Evolutionary conservation across 92 coral and sea anemone genomes (phyloP).

Genomic region (Actinernus sp.): DNA sequence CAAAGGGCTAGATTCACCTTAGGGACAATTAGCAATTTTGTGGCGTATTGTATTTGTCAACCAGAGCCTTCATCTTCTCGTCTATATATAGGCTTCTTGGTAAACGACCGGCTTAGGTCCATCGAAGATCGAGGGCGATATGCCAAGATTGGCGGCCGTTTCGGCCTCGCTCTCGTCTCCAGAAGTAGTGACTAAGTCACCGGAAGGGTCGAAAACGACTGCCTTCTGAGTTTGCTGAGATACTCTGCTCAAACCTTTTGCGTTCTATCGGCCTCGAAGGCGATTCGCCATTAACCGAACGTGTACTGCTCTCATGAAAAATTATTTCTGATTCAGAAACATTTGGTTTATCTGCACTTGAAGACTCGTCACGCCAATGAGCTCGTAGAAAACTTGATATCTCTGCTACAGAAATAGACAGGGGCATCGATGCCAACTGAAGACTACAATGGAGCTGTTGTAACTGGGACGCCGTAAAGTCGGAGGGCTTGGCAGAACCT

Average conservation of each 20-base stretch:
- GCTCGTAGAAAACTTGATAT: no score
- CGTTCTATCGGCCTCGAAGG: not conserved
- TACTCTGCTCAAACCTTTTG: not conserved
- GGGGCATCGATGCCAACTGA: no score
- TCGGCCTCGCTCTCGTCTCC: not conserved
- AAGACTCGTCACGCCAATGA: no score
- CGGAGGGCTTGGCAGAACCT: slow-evolving; percentile 4
- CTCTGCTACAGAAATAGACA: no score
- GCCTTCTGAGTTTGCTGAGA: not conserved
- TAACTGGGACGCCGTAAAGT: no score
- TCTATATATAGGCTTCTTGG: slow-evolving; percentile 5
- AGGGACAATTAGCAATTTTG: not conserved
- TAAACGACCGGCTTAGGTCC: not conserved
- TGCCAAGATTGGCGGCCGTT: not conserved
- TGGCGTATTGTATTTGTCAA: not conserved
- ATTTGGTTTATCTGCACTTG: no score
- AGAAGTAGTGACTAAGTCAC: not conserved
- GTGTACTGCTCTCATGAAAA: no score
- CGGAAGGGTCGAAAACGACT: not conserved
- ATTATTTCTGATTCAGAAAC: no score
- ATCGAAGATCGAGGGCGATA: not conserved
- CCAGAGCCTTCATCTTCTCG: not conserved
- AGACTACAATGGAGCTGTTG: no score
- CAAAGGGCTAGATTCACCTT: not conserved
- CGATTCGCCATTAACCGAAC: no score